Evolutionary conservation across 2,888 invertebrate genomes (phyloP).

Genomic region (Dicycla oo): DNA sequence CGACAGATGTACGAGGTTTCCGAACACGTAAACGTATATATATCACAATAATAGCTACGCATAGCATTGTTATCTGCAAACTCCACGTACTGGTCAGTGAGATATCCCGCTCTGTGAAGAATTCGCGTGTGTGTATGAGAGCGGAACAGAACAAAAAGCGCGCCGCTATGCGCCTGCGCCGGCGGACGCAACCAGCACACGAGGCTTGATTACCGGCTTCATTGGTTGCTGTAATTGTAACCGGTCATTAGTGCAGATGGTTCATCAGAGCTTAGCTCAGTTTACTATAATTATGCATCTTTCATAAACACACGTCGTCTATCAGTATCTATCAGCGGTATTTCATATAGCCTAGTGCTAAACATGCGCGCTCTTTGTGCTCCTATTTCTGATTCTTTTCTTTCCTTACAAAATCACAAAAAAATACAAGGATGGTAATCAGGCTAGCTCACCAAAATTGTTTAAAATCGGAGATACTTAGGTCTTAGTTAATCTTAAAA

Average conservation of each 20-base stretch:
- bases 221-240: conserved; percentile 47
- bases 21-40: conserved; percentile 6
- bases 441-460: neutral
- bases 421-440: neutral
- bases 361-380: neutral
- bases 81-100: conserved; percentile 39
- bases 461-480: too few relatives aligned
- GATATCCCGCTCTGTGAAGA: conserved; percentile 47
- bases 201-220: conserved; percentile 41
- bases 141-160: conserved; percentile 75
- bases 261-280: neutral
- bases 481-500: neutral
- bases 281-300: neutral
- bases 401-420: neutral
- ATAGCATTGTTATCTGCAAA: conserved; percentile 12
- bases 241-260: conserved; percentile 48
- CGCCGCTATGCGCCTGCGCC: conserved; percentile 68
- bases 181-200: conserved; percentile 34
- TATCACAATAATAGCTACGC: conserved; percentile 8
- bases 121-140: conserved; percentile 69
- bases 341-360: neutral
- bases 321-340: neutral
- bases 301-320: neutral
- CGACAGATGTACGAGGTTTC: conserved; percentile 2
- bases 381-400: neutral